Evolutionary conservation across 2,113 vertebrate species (phyloP), one percentile per base, ranked within the genome.

Genomic region (Barnardius zonarius): DNA sequence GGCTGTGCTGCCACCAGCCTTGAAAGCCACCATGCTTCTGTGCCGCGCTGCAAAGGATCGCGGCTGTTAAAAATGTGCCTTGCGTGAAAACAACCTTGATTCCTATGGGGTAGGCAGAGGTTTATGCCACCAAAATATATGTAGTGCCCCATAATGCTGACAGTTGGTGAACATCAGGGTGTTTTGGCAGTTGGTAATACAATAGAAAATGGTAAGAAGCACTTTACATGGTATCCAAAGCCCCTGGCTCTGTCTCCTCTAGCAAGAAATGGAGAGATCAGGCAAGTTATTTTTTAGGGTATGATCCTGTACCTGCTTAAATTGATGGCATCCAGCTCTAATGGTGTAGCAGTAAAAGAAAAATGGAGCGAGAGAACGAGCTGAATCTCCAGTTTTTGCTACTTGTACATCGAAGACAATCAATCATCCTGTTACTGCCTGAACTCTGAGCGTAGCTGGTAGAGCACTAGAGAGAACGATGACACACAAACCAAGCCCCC

Each of bases 1-100:
- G 98, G 92, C 98, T 89, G 96, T 15, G 90, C 97, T 98, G 98
- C 98, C 98, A 98, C 95, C 91, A 63, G 96, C 96, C 86, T 49
- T 5, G 43, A 87, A 79, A 98, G 69, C 89, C 95, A 57, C 73
- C 41, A 11, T 33, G 54, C 55, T 85, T 61, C 85, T 17, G 84
- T 66, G 75, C 61, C 8, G 89, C 10, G 33, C 79, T 17, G 82
- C 57, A 62, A 48, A 54, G 79, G 83, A 49, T 64, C 35, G 7
- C 18, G 24, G 48, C 75, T 44, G 61, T 83, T 73, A 17, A 57
- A 80, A 70, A 30, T 33, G 49, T 18, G 54, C 62, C 9, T 27
- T 41, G 43, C 5, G 7, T 2, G 24, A 62, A 73, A 89, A 31
- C 49, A 31, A 5, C 28, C 23, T 64, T 4, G 9, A 19, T 62